phyloP scores from a whole-genome alignment of 1,140 invertebrate species.

The Metopolophium dirhodum region DNA sequence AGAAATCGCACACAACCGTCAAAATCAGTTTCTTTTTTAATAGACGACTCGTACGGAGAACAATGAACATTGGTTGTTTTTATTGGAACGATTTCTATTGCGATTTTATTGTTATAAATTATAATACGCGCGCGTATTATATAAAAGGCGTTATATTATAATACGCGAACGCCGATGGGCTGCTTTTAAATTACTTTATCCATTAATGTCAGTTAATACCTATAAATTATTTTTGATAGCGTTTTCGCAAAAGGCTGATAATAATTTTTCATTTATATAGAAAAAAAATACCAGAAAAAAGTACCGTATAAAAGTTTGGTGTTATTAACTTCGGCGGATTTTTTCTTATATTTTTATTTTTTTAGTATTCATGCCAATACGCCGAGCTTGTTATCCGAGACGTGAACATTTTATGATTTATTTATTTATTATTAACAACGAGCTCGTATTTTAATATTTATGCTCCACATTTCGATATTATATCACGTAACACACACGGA shows the following conservation, averaged over 20 bases:
- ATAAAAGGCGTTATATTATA: neutral
- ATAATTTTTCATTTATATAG: neutral
- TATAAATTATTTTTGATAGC: neutral
- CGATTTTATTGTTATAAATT: neutral
- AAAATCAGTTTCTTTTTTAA: neutral
- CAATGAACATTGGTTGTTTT: neutral
- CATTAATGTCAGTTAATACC: slow-evolving; percentile 1
- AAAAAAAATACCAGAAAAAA: neutral
- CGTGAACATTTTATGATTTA: slow-evolving; percentile 6
- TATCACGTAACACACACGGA: neutral
- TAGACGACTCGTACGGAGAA: neutral
- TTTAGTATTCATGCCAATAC: slow-evolving; percentile 8
- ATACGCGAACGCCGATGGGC: neutral
- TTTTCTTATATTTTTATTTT: neutral
- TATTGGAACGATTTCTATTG: slow-evolving; percentile 1
- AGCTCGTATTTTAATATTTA: slow-evolving; percentile 16
- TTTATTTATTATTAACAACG: slow-evolving; percentile 22
- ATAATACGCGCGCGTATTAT: neutral
- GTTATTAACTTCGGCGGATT: neutral
- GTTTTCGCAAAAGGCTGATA: neutral
- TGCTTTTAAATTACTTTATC: slow-evolving; percentile 19
- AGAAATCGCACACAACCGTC: neutral
- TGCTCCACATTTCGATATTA: neutral
- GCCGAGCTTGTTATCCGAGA: neutral
- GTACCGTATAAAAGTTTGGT: neutral